phyloP scores from a whole-genome alignment of 23 tunicate genomes.

The Ascidia mentula region DNA sequence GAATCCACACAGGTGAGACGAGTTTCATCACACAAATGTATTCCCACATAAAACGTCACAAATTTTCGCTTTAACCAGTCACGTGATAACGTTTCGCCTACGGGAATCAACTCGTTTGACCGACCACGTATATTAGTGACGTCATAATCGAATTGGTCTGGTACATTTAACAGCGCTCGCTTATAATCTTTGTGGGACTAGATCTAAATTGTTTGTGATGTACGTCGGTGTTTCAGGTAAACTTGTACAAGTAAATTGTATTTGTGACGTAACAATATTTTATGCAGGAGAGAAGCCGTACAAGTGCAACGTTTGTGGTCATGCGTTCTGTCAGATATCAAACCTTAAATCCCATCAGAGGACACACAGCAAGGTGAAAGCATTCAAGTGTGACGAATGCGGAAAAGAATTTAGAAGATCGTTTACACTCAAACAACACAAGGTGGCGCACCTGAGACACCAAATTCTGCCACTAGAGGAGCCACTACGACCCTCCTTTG shows the following conservation, averaged over 20 bases:
- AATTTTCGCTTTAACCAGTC: neutral
- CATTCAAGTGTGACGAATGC: constrained; percentile 79
- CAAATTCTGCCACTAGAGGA: neutral
- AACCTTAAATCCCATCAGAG: constrained; percentile 93
- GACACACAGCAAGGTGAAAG: constrained; percentile 92
- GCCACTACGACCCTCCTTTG: too few relatives aligned
- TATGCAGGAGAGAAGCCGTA: constrained; percentile 94
- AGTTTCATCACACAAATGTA: too few relatives aligned
- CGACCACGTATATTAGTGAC: neutral
- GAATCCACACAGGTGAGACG: constrained; percentile 88
- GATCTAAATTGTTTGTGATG: too few relatives aligned
- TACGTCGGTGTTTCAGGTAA: too few relatives aligned
- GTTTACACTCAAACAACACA: constrained; percentile 93
- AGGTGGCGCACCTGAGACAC: constrained; percentile 45
- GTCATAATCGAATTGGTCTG: constrained; percentile 1
- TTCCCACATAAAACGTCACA: neutral
- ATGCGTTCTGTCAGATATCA: constrained; percentile 96
- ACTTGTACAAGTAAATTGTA: too few relatives aligned
- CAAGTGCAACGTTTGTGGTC: constrained; percentile 90
- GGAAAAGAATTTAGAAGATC: constrained; percentile 80
- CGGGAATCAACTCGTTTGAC: neutral
- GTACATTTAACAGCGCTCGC: too few relatives aligned
- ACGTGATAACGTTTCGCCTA: neutral
- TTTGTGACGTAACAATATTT: constrained; percentile 6
- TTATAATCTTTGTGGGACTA: too few relatives aligned